A percentile compares a stretch with the other conserved stretches of the same genome.
Conservation (phyloP, 1,140 invertebrate genomes). For the Rhagoletis zephyria region DNA sequence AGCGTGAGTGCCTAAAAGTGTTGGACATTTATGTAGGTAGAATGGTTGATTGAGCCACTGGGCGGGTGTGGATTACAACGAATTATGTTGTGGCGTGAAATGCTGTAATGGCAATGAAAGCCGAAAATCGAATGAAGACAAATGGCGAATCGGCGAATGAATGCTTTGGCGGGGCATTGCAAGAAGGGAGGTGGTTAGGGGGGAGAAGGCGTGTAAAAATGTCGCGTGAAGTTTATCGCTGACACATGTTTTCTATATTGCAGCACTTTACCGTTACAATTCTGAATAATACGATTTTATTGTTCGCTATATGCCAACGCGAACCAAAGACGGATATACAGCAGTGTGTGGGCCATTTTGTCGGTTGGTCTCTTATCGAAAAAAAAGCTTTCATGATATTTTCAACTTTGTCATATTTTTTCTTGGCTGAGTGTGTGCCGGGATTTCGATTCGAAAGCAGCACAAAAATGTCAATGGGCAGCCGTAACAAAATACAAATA, state of each 20-base stretch:
- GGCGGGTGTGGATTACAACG: constrained; percentile 8
- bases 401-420: background rate
- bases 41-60: background rate
- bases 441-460: background rate
- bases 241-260: constrained; percentile 51
- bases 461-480: no score
- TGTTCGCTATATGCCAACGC: background rate
- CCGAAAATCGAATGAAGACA: constrained; percentile 47
- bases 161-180: no score
- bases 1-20: background rate
- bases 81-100: constrained; percentile 42
- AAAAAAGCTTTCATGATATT: background rate
- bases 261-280: constrained; percentile 13
- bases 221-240: constrained; percentile 39
- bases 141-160: background rate
- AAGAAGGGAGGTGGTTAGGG: background rate
- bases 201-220: background rate
- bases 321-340: background rate
- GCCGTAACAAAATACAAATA: no score
- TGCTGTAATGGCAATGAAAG: constrained; percentile 20
- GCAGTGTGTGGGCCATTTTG: background rate
- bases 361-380: background rate
- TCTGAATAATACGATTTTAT: background rate
- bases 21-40: background rate
- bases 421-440: no score